Evolutionary conservation across 2,113 vertebrate genomes (phyloP).

Genomic region (Istiophorus platypterus): DNA sequence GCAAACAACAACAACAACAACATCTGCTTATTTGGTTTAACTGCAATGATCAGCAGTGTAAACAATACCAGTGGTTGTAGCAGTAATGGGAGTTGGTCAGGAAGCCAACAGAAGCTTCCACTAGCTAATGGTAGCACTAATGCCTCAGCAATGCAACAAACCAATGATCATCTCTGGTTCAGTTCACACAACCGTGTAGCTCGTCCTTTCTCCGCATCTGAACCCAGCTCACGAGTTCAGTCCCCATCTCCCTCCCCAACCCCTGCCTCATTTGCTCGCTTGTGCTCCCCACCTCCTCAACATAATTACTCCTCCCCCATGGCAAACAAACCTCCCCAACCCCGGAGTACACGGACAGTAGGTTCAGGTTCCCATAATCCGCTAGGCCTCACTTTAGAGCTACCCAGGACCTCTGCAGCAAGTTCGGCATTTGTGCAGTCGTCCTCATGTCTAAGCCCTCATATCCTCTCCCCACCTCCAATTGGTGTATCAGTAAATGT

Average conservation of each 20-base stretch:
- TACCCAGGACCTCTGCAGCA: slow-evolving; percentile 61
- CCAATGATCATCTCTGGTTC: slow-evolving; percentile 59
- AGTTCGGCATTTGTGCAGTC: slow-evolving; percentile 39
- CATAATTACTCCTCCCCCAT: slow-evolving; percentile 62
- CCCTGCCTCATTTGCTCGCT: slow-evolving; percentile 58
- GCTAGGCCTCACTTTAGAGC: slow-evolving; percentile 74
- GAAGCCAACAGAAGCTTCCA: slow-evolving; percentile 34
- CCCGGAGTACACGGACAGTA: slow-evolving; percentile 55
- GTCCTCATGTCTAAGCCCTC: slow-evolving; percentile 70
- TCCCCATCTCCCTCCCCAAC: slow-evolving; percentile 77
- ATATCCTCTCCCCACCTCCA: slow-evolving; percentile 79
- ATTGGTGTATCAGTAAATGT: slow-evolving; percentile 78
- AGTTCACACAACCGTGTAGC: slow-evolving; percentile 78
- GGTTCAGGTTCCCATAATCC: slow-evolving; percentile 69
- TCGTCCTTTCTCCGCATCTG: slow-evolving; percentile 82
- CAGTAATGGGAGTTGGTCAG: slow-evolving; percentile 32
- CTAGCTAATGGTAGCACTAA: slow-evolving; percentile 32
- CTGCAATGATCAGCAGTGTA: not conserved
- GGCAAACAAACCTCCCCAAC: slow-evolving; percentile 78
- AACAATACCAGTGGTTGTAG: not conserved
- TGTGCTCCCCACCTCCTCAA: slow-evolving; percentile 80
- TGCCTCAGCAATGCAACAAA: not conserved
- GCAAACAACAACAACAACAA: slow-evolving; percentile 73
- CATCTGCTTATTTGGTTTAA: not conserved
- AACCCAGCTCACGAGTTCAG: slow-evolving; percentile 85